These are phyloP conservation scores for Poeciliopsis retropinna DNA, from an alignment of 2,113 vertebrate species.

Conservation along the genomic window DNA sequence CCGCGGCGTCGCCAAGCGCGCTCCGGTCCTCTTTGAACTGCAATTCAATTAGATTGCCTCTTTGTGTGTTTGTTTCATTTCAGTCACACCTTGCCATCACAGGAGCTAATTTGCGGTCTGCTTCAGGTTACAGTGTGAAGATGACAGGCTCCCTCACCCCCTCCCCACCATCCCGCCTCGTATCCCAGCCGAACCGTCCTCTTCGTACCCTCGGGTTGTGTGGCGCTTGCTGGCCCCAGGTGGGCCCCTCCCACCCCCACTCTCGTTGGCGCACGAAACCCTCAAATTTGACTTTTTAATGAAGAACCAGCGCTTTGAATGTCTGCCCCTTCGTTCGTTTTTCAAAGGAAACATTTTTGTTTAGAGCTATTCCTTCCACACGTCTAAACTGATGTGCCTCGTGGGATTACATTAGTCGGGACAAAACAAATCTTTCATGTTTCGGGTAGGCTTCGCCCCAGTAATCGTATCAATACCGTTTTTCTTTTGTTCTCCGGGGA, in stretches of 20 bases:
- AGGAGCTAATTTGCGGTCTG: constrained; percentile 78
- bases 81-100: constrained; percentile 79
- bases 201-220: constrained; percentile 45
- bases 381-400: constrained; percentile 78
- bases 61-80: constrained; percentile 80
- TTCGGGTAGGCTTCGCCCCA: constrained; percentile 73
- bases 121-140: constrained; percentile 80
- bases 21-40: constrained; percentile 76
- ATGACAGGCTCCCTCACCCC: constrained; percentile 77
- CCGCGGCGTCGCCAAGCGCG: constrained; percentile 53
- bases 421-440: constrained; percentile 77
- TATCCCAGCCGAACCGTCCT: constrained; percentile 1
- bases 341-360: constrained; percentile 73
- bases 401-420: constrained; percentile 75
- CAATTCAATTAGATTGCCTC: constrained; percentile 78
- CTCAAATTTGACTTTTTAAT: constrained; percentile 82
- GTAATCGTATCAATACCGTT: constrained; percentile 78
- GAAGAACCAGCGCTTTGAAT: constrained; percentile 76
- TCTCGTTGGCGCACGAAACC: constrained; percentile 53
- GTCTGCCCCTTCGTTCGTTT: constrained; percentile 60
- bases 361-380: constrained; percentile 76
- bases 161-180: constrained; percentile 29
- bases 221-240: constrained; percentile 70
- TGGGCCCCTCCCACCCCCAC: constrained; percentile 47
- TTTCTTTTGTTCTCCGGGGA: constrained; percentile 77